phyloP scores from a whole-genome alignment of 1,140 invertebrate species.

The Diabrotica virgifera region DNA sequence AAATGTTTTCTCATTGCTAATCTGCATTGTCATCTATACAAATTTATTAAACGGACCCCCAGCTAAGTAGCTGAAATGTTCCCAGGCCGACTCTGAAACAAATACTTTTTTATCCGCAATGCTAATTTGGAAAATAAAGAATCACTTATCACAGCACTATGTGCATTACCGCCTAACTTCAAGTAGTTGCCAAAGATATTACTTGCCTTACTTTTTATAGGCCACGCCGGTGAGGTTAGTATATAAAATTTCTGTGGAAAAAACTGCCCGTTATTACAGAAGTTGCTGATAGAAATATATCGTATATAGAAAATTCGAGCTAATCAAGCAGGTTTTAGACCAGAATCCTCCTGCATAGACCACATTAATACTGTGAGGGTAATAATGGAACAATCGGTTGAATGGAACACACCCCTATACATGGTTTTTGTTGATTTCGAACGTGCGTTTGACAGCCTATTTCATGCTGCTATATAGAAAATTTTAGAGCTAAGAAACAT shows the following conservation, averaged over 20 bases:
- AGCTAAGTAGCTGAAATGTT: neutral
- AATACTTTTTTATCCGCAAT: constrained; percentile 1
- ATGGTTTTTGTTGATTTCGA: no score
- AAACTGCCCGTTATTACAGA: neutral
- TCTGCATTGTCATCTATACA: neutral
- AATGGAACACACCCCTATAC: no score
- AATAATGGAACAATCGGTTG: no score
- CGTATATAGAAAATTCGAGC: neutral
- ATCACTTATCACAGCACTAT: neutral
- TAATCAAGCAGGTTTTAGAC: neutral
- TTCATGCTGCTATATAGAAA: no score
- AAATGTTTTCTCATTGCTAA: neutral
- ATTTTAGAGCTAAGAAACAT: no score
- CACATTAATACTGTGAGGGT: no score
- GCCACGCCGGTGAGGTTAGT: neutral
- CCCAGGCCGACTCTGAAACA: neutral
- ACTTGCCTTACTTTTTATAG: neutral
- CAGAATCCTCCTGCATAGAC: no score
- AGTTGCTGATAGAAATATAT: neutral
- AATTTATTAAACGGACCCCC: neutral
- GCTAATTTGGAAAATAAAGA: neutral
- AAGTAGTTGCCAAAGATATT: neutral
- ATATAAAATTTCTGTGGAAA: no score
- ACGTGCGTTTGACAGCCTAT: no score
- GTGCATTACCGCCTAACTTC: neutral